These are phyloP conservation scores for Diabrotica balteata DNA, from an alignment of 2,888 invertebrate species.

Conservation along the genomic window DNA sequence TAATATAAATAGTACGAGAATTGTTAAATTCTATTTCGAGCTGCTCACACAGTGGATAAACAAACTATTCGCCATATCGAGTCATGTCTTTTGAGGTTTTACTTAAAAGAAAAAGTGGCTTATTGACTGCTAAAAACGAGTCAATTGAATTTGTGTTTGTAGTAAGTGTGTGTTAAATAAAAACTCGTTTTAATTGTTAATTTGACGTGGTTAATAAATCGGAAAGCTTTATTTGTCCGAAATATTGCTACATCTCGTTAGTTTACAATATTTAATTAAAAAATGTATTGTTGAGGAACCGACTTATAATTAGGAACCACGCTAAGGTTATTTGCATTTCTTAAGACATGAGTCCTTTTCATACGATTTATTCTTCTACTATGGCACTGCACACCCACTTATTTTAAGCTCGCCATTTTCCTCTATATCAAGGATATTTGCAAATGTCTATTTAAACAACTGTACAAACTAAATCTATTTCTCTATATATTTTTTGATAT, in stretches of 20 bases:
- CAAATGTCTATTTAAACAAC: constrained; percentile 46
- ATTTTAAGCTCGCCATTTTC: constrained; percentile 53
- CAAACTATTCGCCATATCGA: too few species aligned
- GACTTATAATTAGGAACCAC: constrained; percentile 60
- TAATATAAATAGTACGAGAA: too few species aligned
- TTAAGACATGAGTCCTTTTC: constrained; percentile 52
- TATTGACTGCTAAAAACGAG: too few species aligned
- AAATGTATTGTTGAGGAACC: constrained; percentile 59
- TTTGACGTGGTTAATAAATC: too few species aligned
- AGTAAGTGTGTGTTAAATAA: too few species aligned
- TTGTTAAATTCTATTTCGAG: too few species aligned
- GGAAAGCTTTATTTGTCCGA: too few species aligned
- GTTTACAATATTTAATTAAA: not conserved
- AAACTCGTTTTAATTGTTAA: too few species aligned
- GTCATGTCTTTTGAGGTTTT: too few species aligned
- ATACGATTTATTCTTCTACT: constrained; percentile 34
- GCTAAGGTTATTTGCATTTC: constrained; percentile 59
- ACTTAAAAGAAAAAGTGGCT: too few species aligned
- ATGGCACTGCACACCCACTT: constrained; percentile 56
- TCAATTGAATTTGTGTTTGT: too few species aligned
- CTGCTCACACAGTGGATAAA: too few species aligned
- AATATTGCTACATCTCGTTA: not conserved
- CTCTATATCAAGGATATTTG: constrained; percentile 44
- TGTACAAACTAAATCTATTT: constrained; percentile 50
- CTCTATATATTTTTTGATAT: constrained; percentile 47